phyloP scores from a whole-genome alignment of 2,113 vertebrate genomes.

The Diadophis punctatus region DNA sequence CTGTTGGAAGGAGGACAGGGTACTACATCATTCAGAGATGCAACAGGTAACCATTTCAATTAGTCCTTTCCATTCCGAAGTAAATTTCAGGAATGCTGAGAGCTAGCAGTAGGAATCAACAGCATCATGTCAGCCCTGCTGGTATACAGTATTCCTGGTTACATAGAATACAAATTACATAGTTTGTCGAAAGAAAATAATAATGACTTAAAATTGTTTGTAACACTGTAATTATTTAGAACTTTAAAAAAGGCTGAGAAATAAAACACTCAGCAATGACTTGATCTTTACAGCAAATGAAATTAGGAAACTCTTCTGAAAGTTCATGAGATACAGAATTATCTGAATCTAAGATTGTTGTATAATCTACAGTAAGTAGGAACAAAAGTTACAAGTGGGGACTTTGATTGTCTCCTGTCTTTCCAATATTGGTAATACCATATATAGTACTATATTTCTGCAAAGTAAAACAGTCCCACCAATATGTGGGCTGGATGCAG shows the following conservation, averaged over 20 bases:
- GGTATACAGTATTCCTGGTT: background rate
- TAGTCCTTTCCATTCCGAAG: background rate
- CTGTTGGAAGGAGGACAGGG: background rate
- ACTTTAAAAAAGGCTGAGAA: background rate
- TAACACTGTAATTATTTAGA: background rate
- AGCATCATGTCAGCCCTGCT: background rate
- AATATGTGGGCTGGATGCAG: background rate
- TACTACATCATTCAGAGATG: background rate
- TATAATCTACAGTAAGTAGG: background rate
- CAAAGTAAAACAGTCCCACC: background rate
- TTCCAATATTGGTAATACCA: background rate
- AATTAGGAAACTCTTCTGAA: background rate
- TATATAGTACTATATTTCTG: background rate
- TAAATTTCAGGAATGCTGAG: background rate
- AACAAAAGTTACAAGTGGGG: background rate
- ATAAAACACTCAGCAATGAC: background rate
- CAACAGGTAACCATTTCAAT: background rate
- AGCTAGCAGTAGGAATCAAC: background rate
- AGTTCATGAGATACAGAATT: background rate
- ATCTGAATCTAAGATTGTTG: background rate
- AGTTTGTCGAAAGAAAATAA: background rate
- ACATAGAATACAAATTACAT: background rate
- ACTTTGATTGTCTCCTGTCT: background rate
- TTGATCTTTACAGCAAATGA: background rate
- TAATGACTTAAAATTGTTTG: background rate